Conservation (phyloP, 2,888 invertebrate species). For the Sesamia inferens region DNA sequence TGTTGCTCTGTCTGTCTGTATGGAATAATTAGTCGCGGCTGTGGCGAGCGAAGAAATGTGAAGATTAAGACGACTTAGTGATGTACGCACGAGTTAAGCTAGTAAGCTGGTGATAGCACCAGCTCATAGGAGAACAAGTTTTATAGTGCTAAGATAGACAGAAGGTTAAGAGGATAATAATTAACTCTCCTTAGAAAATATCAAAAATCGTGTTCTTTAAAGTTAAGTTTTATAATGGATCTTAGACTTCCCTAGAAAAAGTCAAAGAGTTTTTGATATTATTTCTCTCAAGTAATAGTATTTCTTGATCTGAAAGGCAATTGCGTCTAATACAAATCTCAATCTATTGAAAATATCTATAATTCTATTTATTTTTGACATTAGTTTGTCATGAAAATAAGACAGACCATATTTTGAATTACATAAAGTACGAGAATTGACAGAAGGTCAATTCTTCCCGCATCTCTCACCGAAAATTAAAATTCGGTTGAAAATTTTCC, state of each 20-base stretch:
- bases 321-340: no score
- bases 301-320: not conserved
- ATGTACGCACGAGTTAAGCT: not conserved
- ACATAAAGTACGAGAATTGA: no score
- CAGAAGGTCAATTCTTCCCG: no score
- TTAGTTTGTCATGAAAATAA: no score
- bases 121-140: no score
- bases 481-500: not conserved
- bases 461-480: no score
- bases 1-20: conserved; percentile 38
- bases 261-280: not conserved
- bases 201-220: not conserved
- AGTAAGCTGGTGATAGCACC: conserved; percentile 12
- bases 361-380: no score
- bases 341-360: no score
- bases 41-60: conserved; percentile 64
- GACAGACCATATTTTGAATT: no score
- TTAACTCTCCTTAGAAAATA: not conserved
- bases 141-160: not conserved
- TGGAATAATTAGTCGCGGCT: conserved; percentile 64
- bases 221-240: not conserved
- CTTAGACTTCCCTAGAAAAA: not conserved
- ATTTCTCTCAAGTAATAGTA: not conserved
- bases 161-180: not conserved
- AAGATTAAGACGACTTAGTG: conserved; percentile 58